These are phyloP conservation scores for Drosophila subobscura DNA, from an alignment of 1,140 invertebrate genomes.

Conservation along the genomic window DNA sequence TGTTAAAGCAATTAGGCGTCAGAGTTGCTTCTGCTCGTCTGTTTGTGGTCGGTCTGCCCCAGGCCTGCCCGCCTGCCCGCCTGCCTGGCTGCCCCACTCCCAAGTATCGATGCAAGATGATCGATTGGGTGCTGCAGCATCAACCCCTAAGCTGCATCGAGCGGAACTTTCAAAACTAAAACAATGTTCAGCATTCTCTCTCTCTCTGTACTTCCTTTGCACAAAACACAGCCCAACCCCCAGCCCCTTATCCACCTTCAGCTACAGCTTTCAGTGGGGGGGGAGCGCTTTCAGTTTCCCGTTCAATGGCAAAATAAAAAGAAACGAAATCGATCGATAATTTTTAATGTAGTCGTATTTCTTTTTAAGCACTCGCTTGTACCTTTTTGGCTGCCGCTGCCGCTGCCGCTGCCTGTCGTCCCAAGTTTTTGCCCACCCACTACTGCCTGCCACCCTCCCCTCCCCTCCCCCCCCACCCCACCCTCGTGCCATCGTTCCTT, in stretches of 20 bases:
- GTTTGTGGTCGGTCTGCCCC: too few relatives aligned
- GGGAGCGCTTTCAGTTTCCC: background rate
- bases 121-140: background rate
- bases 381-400: slow-evolving; percentile 58
- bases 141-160: slow-evolving; percentile 7
- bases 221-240: too few relatives aligned
- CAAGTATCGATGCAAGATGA: too few relatives aligned
- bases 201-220: too few relatives aligned
- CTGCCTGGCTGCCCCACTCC: too few relatives aligned
- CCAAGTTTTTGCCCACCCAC: slow-evolving; percentile 20
- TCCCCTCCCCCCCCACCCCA: background rate
- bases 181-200: background rate
- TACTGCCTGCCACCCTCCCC: too few relatives aligned
- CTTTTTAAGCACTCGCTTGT: slow-evolving; percentile 62
- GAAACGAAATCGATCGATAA: slow-evolving; percentile 69
- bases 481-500: background rate
- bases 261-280: too few relatives aligned
- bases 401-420: slow-evolving; percentile 2
- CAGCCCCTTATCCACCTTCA: too few relatives aligned
- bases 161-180: background rate
- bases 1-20: slow-evolving; percentile 30
- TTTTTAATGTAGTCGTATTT: slow-evolving; percentile 82
- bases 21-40: background rate
- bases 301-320: slow-evolving; percentile 15
- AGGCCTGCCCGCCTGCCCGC: too few relatives aligned